phyloP scores from a whole-genome alignment of 2,797 vertebrate genomes.

The Molothrus ater region DNA sequence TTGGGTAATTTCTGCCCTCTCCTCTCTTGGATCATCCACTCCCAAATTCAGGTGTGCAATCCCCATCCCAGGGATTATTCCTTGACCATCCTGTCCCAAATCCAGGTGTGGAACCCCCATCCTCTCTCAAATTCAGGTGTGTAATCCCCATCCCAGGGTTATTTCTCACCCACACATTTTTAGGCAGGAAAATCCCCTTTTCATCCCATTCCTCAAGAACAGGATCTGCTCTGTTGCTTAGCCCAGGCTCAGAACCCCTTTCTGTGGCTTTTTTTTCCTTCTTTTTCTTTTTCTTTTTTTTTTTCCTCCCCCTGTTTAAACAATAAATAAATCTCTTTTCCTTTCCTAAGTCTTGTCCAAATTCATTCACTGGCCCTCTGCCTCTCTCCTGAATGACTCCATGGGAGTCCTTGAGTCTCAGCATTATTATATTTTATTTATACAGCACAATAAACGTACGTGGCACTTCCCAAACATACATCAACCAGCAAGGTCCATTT shows the following conservation, averaged over 20 bases:
- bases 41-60: no score
- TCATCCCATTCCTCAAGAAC: not conserved
- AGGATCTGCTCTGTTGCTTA: not conserved
- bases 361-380: slow-evolving; percentile 16
- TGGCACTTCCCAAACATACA: not conserved
- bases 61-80: no score
- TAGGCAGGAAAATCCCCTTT: not conserved
- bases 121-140: no score
- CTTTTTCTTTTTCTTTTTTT: not conserved
- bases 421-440: slow-evolving; percentile 34
- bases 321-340: not conserved
- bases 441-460: not conserved
- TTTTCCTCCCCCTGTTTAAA: not conserved
- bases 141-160: no score
- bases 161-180: not conserved
- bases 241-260: not conserved
- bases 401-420: slow-evolving; percentile 8
- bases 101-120: no score
- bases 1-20: not conserved
- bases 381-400: slow-evolving; percentile 12
- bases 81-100: no score
- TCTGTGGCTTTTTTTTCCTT: not conserved
- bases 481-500: not conserved
- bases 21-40: no score
- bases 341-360: not conserved